Evolutionary conservation across 2,113 vertebrate genomes (phyloP).

Genomic region (Calyptommatus sinebrachiatus): DNA sequence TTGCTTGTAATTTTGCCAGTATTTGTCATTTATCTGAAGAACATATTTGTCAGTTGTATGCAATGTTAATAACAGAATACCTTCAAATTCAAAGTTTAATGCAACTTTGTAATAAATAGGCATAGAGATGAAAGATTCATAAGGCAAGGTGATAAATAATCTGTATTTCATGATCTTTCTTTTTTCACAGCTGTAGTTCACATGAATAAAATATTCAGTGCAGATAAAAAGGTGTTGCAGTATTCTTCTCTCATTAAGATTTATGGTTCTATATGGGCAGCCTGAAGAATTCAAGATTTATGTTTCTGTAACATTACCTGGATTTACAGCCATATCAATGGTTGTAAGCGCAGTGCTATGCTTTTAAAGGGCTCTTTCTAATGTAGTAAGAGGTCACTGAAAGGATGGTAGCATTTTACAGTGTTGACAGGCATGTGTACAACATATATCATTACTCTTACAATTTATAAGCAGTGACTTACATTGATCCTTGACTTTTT

Average conservation of each 20-base stretch:
- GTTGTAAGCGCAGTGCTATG: constrained; percentile 53
- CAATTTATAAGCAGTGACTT: constrained; percentile 40
- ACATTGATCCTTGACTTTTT: constrained; percentile 12
- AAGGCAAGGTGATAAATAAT: constrained; percentile 58
- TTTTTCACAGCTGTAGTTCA: constrained; percentile 67
- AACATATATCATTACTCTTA: constrained; percentile 2
- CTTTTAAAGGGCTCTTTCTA: constrained; percentile 40
- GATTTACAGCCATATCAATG: constrained; percentile 65
- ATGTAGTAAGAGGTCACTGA: constrained; percentile 37
- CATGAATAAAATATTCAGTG: constrained; percentile 67
- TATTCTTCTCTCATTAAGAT: constrained; percentile 54
- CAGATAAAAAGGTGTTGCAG: constrained; percentile 56
- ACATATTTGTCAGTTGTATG: background rate
- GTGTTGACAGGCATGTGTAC: constrained; percentile 22
- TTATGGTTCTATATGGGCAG: constrained; percentile 56
- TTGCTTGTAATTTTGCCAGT: background rate
- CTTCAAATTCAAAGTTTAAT: constrained; percentile 15
- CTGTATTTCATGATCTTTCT: constrained; percentile 33
- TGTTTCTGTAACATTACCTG: constrained; percentile 56
- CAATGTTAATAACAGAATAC: constrained; percentile 5
- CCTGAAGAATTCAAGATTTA: constrained; percentile 63
- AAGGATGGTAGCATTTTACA: constrained; percentile 30
- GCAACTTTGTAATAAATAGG: constrained; percentile 1
- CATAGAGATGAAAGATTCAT: constrained; percentile 51
- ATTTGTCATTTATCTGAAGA: background rate